A percentile compares a stretch with the other conserved stretches of the same genome.
These are phyloP conservation scores for Drosophila ironensis DNA, from an alignment of 1,140 invertebrate species.

Conservation along the genomic window DNA sequence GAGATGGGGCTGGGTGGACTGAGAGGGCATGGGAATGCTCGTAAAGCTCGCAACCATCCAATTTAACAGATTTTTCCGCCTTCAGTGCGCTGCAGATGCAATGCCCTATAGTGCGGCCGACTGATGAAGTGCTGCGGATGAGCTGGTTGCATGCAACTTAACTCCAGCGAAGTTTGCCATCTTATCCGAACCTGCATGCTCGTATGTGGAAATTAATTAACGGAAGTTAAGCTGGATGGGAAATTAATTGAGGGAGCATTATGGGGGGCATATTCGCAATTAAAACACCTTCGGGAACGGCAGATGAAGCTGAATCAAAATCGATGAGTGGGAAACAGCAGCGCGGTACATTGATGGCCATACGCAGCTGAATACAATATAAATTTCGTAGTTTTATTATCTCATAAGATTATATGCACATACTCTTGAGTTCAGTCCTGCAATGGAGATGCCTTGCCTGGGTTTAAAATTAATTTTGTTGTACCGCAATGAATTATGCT, in stretches of 20 bases:
- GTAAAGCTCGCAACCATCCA: conserved; percentile 53
- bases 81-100: neutral
- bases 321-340: too few relatives aligned
- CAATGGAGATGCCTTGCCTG: neutral
- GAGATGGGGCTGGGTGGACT: conserved; percentile 34
- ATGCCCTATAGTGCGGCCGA: too few relatives aligned
- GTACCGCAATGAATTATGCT: conserved; percentile 12
- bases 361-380: too few relatives aligned
- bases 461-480: neutral
- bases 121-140: conserved; percentile 39
- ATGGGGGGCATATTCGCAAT: conserved; percentile 20
- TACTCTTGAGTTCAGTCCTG: too few relatives aligned
- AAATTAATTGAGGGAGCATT: conserved; percentile 56
- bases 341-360: too few relatives aligned
- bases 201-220: conserved; percentile 64
- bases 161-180: neutral
- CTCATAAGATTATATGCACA: too few relatives aligned
- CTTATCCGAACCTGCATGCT: conserved; percentile 1
- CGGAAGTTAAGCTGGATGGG: conserved; percentile 41
- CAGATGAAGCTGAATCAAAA: conserved; percentile 1
- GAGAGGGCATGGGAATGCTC: too few relatives aligned
- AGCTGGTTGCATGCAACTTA: conserved; percentile 13
- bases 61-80: conserved; percentile 66
- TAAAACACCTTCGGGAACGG: conserved; percentile 11
- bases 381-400: too few relatives aligned